phyloP scores from a whole-genome alignment of 2,888 invertebrate genomes.

The Toxonevra muliebris region DNA sequence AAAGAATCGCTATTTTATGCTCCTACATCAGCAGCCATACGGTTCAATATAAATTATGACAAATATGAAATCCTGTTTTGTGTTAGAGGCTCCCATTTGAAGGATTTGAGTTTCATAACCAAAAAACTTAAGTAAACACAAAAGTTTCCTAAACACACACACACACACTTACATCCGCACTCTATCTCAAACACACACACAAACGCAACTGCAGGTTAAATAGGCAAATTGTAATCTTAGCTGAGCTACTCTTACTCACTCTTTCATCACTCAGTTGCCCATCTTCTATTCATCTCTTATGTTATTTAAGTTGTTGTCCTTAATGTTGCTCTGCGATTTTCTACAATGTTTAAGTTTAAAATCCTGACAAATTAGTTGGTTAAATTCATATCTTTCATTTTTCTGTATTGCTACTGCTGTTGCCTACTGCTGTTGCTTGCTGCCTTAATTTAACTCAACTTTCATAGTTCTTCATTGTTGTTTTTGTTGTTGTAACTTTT shows the following conservation, averaged over 20 bases:
- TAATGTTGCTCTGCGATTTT: neutral
- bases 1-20: too few species aligned
- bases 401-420: neutral
- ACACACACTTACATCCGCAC: neutral
- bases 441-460: neutral
- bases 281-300: neutral
- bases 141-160: too few species aligned
- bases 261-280: neutral
- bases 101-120: too few species aligned
- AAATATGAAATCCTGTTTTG: neutral
- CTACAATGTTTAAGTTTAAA: neutral
- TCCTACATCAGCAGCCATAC: neutral
- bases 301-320: too few species aligned
- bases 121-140: too few species aligned
- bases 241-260: neutral
- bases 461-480: too few species aligned
- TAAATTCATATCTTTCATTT: slow-evolving; percentile 2
- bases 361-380: slow-evolving; percentile 5
- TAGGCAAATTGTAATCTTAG: neutral
- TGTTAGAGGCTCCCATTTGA: too few species aligned
- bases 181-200: neutral
- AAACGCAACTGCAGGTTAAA: neutral
- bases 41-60: slow-evolving; percentile 6
- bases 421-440: neutral
- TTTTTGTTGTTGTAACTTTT: slow-evolving; percentile 8